Base-by-base conservation (phyloP, 2,888 invertebrate genomes). In the Lomographa bimaculata region DNA sequence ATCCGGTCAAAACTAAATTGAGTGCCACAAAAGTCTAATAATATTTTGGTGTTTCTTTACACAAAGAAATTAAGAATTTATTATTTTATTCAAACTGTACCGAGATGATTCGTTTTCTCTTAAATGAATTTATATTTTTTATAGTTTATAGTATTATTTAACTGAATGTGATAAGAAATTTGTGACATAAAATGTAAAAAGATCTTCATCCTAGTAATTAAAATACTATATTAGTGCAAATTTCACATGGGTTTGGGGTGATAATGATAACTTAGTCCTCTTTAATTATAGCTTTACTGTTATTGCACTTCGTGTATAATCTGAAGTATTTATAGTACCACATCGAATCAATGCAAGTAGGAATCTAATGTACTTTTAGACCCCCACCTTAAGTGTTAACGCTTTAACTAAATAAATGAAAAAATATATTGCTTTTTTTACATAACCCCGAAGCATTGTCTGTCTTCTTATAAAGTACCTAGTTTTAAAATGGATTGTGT, bases 101-200 rank as follows among this genome's bases (percentile, higher is more conserved):
- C 23, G 36, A 46, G 35, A 44, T 50, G 40, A 43, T 25, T 40
- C n/a, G n/a, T n/a, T 43, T 34, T 32, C 25, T 39, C 34, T 35
- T 45, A 26, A 42, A 38, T 41, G 41, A 50, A 46, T 50, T 44
- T 54, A 50, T 46, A 43, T 46, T 49, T 45, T 43, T 46, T 46
- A 45, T 50, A 43, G 37, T 52, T 52, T 41, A 35, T 38, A 37
- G 39, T 50, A 54, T 56, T 48, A 47, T 53, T 50, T 57, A 51
- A 47, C 41, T 54, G 45, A 57, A 48, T 61, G 59, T 61, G 61
- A 57, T 59, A 59, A 42, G 38, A 42, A 53, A 46, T 34, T 36
- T 48, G 57, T 65, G 62, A 65, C 64, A 65, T 65, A 55, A 48
- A 48, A 50, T 46, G 45, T 53, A 40, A 45, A 40, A 46, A 17